Evolutionary conservation across 2,113 vertebrate genomes (phyloP).

Genomic region (Prionailurus bengalensis): DNA sequence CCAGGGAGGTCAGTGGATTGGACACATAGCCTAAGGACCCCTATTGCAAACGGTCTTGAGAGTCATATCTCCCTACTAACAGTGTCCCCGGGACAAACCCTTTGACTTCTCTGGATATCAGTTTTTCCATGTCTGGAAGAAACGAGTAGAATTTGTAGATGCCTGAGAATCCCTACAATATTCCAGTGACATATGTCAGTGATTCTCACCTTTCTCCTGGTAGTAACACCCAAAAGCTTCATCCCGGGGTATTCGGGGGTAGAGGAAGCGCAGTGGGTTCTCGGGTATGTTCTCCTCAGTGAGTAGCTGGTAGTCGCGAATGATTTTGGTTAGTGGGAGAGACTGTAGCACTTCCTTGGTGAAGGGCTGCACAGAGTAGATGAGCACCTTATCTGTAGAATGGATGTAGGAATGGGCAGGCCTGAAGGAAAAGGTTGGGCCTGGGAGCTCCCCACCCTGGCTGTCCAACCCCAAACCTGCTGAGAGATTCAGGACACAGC

Average conservation of each 20-base stretch:
- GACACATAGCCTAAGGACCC: not conserved
- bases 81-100: not conserved
- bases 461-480: not conserved
- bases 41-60: not conserved
- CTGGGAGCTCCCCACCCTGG: not conserved
- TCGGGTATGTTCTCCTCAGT: constrained; percentile 91
- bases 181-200: not conserved
- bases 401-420: fast-evolving
- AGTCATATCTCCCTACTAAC: not conserved
- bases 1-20: fast-evolving
- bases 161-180: not conserved
- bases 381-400: constrained; percentile 80
- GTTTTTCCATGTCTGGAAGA: not conserved
- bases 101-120: not conserved
- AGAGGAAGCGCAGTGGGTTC: constrained; percentile 93
- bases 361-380: constrained; percentile 93
- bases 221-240: constrained; percentile 94
- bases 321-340: constrained; percentile 94
- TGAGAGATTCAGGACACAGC: not conserved
- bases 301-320: constrained; percentile 93
- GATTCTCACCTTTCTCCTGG: constrained; percentile 87
- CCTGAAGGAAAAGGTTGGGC: not conserved
- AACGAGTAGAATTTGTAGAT: not conserved
- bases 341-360: constrained; percentile 91
- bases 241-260: constrained; percentile 92